A percentile compares a stretch with the other conserved stretches of the same genome.
Conservation (phyloP, 1,140 invertebrate species). For the Drosophila cardini region DNA sequence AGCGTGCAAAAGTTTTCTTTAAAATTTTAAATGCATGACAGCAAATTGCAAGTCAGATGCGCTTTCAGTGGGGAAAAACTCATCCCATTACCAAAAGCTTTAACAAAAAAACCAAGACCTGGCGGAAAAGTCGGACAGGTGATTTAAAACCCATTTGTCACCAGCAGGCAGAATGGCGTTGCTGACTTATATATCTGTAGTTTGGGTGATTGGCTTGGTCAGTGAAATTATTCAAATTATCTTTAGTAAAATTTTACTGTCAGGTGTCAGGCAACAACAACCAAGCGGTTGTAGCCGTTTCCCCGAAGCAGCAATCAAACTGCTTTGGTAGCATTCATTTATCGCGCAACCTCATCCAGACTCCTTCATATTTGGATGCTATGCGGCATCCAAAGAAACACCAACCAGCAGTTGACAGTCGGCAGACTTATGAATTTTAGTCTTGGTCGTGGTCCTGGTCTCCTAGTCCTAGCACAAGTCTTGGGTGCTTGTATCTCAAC, state of each 20-base stretch:
- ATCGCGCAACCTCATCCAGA: conserved; percentile 60
- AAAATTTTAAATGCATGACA: conserved; percentile 37
- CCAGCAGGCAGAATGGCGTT: conserved; percentile 22
- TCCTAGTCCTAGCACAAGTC: no score
- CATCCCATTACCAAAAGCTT: conserved; percentile 50
- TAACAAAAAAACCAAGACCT: conserved; percentile 36
- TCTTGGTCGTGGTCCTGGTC: not conserved
- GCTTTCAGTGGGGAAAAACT: conserved; percentile 7
- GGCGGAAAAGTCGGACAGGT: conserved; percentile 59
- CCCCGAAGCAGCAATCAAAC: conserved; percentile 61
- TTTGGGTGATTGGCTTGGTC: conserved; percentile 74
- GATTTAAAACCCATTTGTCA: conserved; percentile 81
- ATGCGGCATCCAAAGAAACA: conserved; percentile 27
- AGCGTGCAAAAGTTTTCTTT: conserved; percentile 44
- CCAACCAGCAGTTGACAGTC: conserved; percentile 60
- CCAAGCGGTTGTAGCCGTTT: conserved; percentile 31
- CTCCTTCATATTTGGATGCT: conserved; percentile 30
- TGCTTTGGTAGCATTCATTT: conserved; percentile 76
- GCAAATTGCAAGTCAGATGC: conserved; percentile 59
- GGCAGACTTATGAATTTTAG: conserved; percentile 38
- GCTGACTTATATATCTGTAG: conserved; percentile 3
- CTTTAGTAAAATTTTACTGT: conserved; percentile 72
- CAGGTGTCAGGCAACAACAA: conserved; percentile 52
- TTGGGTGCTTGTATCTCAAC: not conserved
- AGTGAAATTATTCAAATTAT: conserved; percentile 81